These are phyloP conservation scores for Hemicrepidius hirtus DNA, from an alignment of 2,888 invertebrate genomes.

Conservation along the genomic window DNA sequence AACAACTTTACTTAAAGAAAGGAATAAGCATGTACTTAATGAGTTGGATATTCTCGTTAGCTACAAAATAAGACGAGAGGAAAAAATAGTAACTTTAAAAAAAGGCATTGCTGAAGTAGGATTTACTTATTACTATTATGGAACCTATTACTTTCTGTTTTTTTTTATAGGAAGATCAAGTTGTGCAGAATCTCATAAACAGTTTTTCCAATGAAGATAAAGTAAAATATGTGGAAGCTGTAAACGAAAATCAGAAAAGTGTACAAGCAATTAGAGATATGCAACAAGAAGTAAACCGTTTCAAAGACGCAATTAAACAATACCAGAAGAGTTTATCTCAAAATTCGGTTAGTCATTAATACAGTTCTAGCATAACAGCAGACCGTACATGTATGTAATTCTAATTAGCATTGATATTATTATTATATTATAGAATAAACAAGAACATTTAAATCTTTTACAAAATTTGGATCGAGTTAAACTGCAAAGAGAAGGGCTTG, in stretches of 20 bases:
- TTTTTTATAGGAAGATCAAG: slow-evolving; percentile 49
- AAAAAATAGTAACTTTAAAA: slow-evolving; percentile 57
- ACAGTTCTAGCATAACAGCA: too few relatives aligned
- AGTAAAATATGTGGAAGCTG: slow-evolving; percentile 57
- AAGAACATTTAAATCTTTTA: slow-evolving; percentile 57
- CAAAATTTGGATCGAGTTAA: slow-evolving; percentile 56
- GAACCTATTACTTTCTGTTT: too few relatives aligned
- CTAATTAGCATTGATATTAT: too few relatives aligned
- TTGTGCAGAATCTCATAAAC: slow-evolving; percentile 58
- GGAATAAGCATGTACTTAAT: slow-evolving; percentile 50
- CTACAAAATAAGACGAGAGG: slow-evolving; percentile 59
- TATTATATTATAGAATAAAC: slow-evolving; percentile 55
- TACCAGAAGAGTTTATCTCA: slow-evolving; percentile 57
- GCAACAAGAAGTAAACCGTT: slow-evolving; percentile 58
- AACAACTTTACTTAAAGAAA: slow-evolving; percentile 50
- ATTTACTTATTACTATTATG: too few relatives aligned
- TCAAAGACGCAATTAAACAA: slow-evolving; percentile 56
- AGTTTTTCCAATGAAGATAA: slow-evolving; percentile 58
- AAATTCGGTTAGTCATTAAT: slow-evolving; percentile 54
- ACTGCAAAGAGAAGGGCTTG: slow-evolving; percentile 56
- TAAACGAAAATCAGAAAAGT: slow-evolving; percentile 53
- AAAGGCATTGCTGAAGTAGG: slow-evolving; percentile 58
- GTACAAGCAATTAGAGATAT: slow-evolving; percentile 56
- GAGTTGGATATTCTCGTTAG: slow-evolving; percentile 60
- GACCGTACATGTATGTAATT: too few relatives aligned